Conservation (phyloP, 2,113 vertebrate genomes). For the Oreocharis arfaki region DNA sequence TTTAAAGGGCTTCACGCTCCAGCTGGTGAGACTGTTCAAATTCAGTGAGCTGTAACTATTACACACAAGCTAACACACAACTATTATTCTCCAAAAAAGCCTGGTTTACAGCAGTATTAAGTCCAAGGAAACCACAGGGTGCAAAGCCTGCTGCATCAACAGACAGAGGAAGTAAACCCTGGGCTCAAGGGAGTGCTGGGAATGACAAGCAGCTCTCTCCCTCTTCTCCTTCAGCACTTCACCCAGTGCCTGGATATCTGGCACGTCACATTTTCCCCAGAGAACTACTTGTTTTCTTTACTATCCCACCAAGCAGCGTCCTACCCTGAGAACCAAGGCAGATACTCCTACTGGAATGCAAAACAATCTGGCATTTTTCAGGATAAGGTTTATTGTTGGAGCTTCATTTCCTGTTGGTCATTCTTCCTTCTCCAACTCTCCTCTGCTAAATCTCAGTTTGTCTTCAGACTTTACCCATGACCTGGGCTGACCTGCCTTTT, state of each 20-base stretch:
- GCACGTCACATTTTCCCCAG: not conserved
- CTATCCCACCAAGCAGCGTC: not conserved
- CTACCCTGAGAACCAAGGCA: slow-evolving; percentile 37
- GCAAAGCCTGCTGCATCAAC: not conserved
- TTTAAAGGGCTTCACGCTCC: not conserved
- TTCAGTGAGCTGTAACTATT: not conserved
- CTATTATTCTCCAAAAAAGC: not conserved
- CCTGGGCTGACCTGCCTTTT: slow-evolving; percentile 21
- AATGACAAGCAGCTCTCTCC: not conserved
- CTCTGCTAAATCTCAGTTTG: not conserved
- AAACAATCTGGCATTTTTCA: slow-evolving; percentile 53
- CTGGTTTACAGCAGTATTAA: not conserved
- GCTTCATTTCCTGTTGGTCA: slow-evolving; percentile 52
- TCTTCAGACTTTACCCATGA: slow-evolving; percentile 35
- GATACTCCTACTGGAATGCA: slow-evolving; percentile 40
- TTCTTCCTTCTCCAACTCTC: not conserved
- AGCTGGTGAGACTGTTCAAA: not conserved
- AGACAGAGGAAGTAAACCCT: not conserved
- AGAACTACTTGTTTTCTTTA: not conserved
- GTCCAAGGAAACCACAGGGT: not conserved
- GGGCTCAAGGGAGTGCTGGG: not conserved
- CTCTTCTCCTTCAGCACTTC: not conserved
- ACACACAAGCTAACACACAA: not conserved
- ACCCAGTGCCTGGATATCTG: not conserved
- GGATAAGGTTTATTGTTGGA: slow-evolving; percentile 30